Evolutionary conservation across 2,888 invertebrate species (phyloP), one percentile per base, ranked within the genome.

Genomic region (Mactromeris polynyma): DNA sequence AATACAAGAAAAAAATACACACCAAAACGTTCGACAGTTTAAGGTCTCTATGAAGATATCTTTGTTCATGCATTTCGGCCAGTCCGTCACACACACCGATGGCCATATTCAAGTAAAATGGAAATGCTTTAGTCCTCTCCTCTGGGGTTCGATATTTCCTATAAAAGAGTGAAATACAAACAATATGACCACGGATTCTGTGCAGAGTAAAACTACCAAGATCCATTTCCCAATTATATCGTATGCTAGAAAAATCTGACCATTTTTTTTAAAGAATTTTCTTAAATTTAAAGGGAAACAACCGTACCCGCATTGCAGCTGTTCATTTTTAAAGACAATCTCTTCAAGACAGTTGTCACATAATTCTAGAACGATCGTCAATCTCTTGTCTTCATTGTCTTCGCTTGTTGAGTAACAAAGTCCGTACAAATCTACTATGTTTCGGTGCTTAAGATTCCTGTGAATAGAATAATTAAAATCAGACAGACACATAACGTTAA

Each of bases 11-110:
- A n/a, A n/a, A n/a, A 17, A 19, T 42, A 81, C 94, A 83, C 91
- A 96, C 96, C 93, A 96, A 88, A 81, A 96, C 93, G 85, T 96
- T 96, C 26, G 95, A 93, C 14, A 95, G 92, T 86, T 95, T 96
- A n/a, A 96, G 90, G 88, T 96, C 96, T 38, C 96, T 92, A 87
- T 95, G 96, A 9, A 95, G 93, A 40, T 94, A 93, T 77, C 92
- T 91, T 82, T 92, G 92, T 14, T 85, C 81, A 87, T 96, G 95
- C 2, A 96, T 91, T 81, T 94, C 95, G 0, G 86, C 86, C 78
- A 96, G 84, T 3, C 94, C 96, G 46, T 88, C 88, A 87, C 94
- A 91, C 2, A 94, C 91, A 83, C 94, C 95, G 11, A 87, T 78
- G n/a, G 93, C 91, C 83, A 94, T 93, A n/a, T 90, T 85, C 6